A percentile compares a stretch with the other conserved stretches of the same genome.
Evolutionary conservation across 2,888 invertebrate genomes (phyloP).

Genomic region (Ormyrus rosae): DNA sequence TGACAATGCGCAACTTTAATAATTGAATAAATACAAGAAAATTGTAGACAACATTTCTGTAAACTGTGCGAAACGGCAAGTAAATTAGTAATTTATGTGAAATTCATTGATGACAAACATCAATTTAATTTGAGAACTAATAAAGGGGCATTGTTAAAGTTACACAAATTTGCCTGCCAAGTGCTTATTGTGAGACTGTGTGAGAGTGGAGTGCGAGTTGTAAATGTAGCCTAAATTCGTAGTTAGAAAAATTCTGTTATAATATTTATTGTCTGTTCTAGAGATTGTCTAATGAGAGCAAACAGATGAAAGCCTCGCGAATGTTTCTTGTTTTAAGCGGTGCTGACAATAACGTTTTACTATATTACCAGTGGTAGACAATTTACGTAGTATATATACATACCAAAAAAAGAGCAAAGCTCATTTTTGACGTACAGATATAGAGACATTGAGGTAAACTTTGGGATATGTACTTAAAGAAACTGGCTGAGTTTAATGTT

Average conservation of each 20-base stretch:
- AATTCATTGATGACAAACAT: constrained; percentile 38
- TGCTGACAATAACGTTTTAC: constrained; percentile 56
- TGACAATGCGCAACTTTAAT: constrained; percentile 51
- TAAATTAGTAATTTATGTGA: constrained; percentile 60
- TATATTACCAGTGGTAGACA: constrained; percentile 31
- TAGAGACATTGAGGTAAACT: constrained; percentile 28
- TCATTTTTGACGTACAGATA: constrained; percentile 38
- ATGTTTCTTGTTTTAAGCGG: constrained; percentile 52
- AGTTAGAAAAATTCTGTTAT: constrained; percentile 41
- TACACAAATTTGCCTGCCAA: constrained; percentile 59
- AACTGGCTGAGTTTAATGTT: constrained; percentile 39
- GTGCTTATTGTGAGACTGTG: constrained; percentile 56
- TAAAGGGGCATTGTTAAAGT: constrained; percentile 74
- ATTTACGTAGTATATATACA: constrained; percentile 17
- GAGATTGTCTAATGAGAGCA: constrained; percentile 49
- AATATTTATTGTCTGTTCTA: constrained; percentile 60
- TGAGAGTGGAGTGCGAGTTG: constrained; percentile 39
- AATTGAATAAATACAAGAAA: constrained; percentile 5
- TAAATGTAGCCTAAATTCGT: neutral
- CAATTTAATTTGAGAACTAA: constrained; percentile 63
- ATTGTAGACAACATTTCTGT: neutral
- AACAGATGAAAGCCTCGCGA: constrained; percentile 55
- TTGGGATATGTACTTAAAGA: constrained; percentile 47
- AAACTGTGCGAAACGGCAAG: constrained; percentile 26
- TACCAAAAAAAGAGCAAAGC: constrained; percentile 45